A percentile compares a stretch with the other conserved stretches of the same genome.
Conservation (phyloP, 2,113 vertebrate genomes). For the Herpetotheres cachinnans region DNA sequence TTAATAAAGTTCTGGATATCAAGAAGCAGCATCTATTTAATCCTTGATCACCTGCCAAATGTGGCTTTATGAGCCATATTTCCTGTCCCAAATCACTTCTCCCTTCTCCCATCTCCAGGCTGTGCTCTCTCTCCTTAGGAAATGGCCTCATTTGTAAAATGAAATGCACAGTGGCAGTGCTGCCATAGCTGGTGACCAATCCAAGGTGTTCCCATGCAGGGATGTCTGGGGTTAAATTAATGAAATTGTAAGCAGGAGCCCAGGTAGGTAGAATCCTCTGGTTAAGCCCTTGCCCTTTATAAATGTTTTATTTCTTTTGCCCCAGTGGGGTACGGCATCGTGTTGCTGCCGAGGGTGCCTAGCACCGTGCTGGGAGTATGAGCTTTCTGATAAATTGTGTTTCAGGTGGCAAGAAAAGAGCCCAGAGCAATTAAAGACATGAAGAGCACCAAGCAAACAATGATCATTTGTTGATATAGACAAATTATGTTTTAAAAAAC, state of each 20-base stretch:
- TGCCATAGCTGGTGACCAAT: background rate
- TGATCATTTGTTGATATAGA: background rate
- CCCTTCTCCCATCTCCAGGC: background rate
- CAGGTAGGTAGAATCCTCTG: background rate
- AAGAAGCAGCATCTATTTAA: background rate
- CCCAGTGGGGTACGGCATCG: rapidly evolving
- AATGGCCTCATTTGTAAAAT: background rate
- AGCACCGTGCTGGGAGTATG: background rate
- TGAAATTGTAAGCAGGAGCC: background rate
- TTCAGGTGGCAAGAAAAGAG: background rate
- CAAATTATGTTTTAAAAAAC: background rate
- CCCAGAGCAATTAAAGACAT: background rate
- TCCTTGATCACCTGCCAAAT: background rate
- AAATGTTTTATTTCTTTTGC: background rate
- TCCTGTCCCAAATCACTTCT: background rate
- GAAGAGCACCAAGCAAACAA: background rate
- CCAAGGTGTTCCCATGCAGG: background rate
- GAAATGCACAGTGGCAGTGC: background rate
- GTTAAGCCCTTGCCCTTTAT: background rate
- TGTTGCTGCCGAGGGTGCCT: background rate
- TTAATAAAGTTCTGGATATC: background rate
- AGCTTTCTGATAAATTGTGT: background rate
- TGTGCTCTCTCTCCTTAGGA: background rate
- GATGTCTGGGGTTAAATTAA: background rate
- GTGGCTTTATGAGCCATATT: background rate